Evolutionary conservation across 2,113 vertebrate genomes (phyloP), one percentile per base, ranked within the genome.

Genomic region (Pseudois nayaur): DNA sequence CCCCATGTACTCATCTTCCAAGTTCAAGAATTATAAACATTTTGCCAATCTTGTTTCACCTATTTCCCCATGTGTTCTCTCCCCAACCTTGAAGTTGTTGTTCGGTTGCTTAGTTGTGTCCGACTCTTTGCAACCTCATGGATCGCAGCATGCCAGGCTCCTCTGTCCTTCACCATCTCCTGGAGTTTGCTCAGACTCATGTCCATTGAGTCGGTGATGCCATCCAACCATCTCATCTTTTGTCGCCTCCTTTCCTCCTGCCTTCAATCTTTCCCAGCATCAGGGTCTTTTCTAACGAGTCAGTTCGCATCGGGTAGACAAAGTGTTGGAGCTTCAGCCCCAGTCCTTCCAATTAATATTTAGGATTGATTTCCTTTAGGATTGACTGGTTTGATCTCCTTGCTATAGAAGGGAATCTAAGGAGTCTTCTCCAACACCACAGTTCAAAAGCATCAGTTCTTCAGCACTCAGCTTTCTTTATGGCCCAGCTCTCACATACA

Each of bases 111-210:
- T 36, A 40, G n/a, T 40, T 40, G 19, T 40, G 67, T 74, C n/a
- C 0, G 1, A 74, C 67, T 40, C n/a, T 74, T 40, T 74, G n/a
- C 10, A 40, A 3, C 10, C n/a, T 2, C 19, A 40, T 6, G 67
- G 67, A 71, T 10, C 0, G 0, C 67, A 40, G 67, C n/a, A 40
- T 0, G 5, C 67, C n/a, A 23, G n/a, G 67, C n/a, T 23, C 21
- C n/a, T 74, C n/a, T 40, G n/a, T 23, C n/a, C 67, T 40, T 71
- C 67, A 23, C 3, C 19, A 40, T 40, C n/a, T 71, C 67, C 67
- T 36, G n/a, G n/a, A 71, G n/a, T 71, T 40, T 23, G n/a, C n/a
- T 71, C n/a, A 71, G 17, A 40, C 67, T 71, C 67, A 71, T 71
- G 67, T 71, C n/a, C n/a, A 71, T 40, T 40, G n/a, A 71, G 19